Evolutionary conservation across 2,113 vertebrate species (phyloP), one percentile per base, ranked within the genome.

Genomic region (Monarcha castaneiventris): DNA sequence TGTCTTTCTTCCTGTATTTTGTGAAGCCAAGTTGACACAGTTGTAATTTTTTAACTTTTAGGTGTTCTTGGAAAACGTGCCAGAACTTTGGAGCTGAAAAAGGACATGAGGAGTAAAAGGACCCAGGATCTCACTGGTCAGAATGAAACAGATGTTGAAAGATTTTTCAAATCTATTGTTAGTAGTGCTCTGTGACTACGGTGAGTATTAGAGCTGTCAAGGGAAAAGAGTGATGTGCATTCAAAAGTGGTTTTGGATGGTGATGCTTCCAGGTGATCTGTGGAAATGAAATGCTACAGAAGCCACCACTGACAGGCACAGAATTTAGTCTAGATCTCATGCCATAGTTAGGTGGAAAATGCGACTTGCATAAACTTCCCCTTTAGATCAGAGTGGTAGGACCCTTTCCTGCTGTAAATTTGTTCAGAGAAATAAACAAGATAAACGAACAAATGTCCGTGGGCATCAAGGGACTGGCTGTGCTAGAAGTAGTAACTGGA

Each of bases 81-180:
- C 25, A 18, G 74, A 64, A 49, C 75, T 96, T 97, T 10, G 26
- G 64, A 77, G 72, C 91, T 96, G 96, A 97, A 93, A 88, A 97
- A 95, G 98, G 98, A 98, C 98, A 99, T 99, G 99, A 96, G 97
- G 98, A 98, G 98, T 98, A 97, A 98, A 97, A 97, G 94, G 98
- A 97, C 93, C 94, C 74, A 61, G 97, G 97, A 97, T 97, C 97
- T 96, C 96, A 94, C 87, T 97, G 96, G 94, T 98, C 98, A 99
- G 99, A 98, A 99, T 99, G 99, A 99, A 98, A 99, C 98, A 97
- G 97, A 98, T 95, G 95, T 93, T 98, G 97, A 98, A 97, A 96
- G 97, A 97, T 97, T 91, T 98, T 97, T 97, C 97, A 97, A 98
- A 98, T 97, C 94, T 98, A 2, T 97, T 99, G 83, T 97, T 99